Evolutionary conservation across 2,888 invertebrate genomes (phyloP).

Genomic region (Gasteruption jaculator): DNA sequence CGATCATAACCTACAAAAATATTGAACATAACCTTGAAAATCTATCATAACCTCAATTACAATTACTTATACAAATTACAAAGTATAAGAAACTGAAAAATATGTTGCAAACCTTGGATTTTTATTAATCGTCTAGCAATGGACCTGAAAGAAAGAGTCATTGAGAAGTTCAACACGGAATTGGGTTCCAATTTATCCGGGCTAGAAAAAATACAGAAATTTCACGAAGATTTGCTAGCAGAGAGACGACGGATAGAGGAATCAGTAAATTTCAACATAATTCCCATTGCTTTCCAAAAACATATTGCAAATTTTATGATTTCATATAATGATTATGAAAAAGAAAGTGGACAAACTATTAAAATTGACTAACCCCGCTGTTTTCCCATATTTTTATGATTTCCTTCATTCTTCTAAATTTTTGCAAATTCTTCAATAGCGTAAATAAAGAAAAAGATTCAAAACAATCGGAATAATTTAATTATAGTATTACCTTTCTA

Average conservation of each 20-base stretch:
- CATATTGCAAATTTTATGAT: constrained; percentile 2
- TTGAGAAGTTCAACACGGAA: constrained; percentile 55
- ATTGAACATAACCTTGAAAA: no score
- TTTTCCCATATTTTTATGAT: not conserved
- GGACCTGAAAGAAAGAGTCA: constrained; percentile 49
- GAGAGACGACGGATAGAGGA: constrained; percentile 51
- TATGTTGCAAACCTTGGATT: no score
- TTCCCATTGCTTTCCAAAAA: constrained; percentile 2
- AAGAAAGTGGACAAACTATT: constrained; percentile 6
- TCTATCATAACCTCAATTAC: no score
- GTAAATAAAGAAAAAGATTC: no score
- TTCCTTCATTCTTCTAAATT: no score
- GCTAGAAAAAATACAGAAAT: constrained; percentile 54
- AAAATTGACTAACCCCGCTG: not conserved
- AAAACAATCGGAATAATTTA: no score
- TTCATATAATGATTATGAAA: not conserved
- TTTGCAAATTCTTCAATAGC: no score
- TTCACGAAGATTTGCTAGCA: constrained; percentile 49
- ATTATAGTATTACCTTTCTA: no score
- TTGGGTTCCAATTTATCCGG: constrained; percentile 57
- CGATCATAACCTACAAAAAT: no score
- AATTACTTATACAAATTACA: no score
- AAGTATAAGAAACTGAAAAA: no score
- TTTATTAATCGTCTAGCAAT: no score
- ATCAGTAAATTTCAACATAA: constrained; percentile 43